A percentile compares a stretch with the other conserved stretches of the same genome.
phyloP scores from a whole-genome alignment of 2,888 invertebrate species.

The Lepidocyrtoides sp. region DNA sequence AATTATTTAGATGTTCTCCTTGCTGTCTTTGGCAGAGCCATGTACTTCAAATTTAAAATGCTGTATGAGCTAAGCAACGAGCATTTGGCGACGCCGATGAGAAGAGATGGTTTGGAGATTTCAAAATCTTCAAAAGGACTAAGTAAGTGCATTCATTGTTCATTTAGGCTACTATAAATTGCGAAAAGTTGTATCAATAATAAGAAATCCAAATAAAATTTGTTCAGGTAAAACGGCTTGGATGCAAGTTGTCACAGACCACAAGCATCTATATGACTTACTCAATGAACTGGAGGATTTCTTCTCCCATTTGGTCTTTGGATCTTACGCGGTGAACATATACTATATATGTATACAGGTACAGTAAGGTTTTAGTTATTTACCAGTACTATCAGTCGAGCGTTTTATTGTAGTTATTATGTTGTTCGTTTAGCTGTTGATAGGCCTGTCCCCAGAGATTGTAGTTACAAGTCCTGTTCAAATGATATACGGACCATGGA shows the following conservation, averaged over 20 bases:
- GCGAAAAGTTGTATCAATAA: background rate
- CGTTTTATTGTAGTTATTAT: background rate
- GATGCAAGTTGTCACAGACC: slow-evolving; percentile 78
- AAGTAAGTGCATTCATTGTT: background rate
- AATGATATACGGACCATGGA: slow-evolving; percentile 62
- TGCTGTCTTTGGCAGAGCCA: slow-evolving; percentile 67
- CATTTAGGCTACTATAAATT: background rate
- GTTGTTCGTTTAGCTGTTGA: slow-evolving; percentile 39
- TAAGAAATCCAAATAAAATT: background rate
- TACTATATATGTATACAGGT: slow-evolving; percentile 79
- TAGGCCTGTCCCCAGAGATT: slow-evolving; percentile 69
- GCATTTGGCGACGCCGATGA: slow-evolving; percentile 9
- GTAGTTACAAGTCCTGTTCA: slow-evolving; percentile 4
- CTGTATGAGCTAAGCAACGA: slow-evolving; percentile 61
- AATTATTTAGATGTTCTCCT: slow-evolving; percentile 77
- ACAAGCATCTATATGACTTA: slow-evolving; percentile 74
- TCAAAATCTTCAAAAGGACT: slow-evolving; percentile 3
- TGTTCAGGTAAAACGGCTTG: slow-evolving; percentile 75
- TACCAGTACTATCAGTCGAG: background rate
- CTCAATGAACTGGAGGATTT: slow-evolving; percentile 71
- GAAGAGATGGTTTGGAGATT: slow-evolving; percentile 38
- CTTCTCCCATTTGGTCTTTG: slow-evolving; percentile 81
- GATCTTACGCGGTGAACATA: slow-evolving; percentile 75
- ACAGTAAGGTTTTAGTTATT: background rate
- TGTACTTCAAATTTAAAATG: slow-evolving; percentile 77